Conservation (phyloP, 2,888 invertebrate species). For the Drosophila birchii region DNA sequence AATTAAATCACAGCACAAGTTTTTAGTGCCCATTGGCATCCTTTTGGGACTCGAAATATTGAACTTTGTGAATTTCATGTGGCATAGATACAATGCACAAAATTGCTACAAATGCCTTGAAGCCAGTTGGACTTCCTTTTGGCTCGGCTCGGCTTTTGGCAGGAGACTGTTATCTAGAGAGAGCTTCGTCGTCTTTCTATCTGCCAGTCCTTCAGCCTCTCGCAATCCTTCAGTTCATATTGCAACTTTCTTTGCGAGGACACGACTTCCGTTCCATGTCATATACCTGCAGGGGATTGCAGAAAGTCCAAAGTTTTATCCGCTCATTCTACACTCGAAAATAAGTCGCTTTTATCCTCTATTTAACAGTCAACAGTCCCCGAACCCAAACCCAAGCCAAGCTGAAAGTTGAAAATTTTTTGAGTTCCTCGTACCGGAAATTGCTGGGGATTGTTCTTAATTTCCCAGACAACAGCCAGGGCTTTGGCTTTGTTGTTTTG, state of each 20-base stretch:
- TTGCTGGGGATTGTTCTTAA: conserved; percentile 79
- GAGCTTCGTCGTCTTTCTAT: conserved; percentile 17
- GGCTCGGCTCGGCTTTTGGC: conserved; percentile 6
- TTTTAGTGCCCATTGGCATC: neutral
- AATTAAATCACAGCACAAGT: conserved; percentile 16
- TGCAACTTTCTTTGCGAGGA: conserved; percentile 49
- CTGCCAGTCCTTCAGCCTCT: conserved; percentile 11
- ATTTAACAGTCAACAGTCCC: conserved; percentile 39
- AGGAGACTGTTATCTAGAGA: conserved; percentile 12
- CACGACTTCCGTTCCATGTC: conserved; percentile 57
- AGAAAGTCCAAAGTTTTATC: conserved; percentile 44
- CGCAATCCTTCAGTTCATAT: conserved; percentile 40
- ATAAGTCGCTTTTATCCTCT: conserved; percentile 45
- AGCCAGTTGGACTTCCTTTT: conserved; percentile 24
- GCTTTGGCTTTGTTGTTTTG: conserved; percentile 52
- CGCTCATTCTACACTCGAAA: conserved; percentile 43
- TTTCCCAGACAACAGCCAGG: conserved; percentile 71
- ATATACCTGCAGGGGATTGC: conserved; percentile 62
- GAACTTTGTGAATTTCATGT: conserved; percentile 24
- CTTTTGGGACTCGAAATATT: conserved; percentile 19
- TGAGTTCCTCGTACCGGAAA: conserved; percentile 76
- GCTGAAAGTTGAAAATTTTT: conserved; percentile 54
- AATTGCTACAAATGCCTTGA: conserved; percentile 3
- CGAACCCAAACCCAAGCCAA: conserved; percentile 1
- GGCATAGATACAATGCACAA: conserved; percentile 2